Conservation (phyloP, 2,888 invertebrate species). For the Gastrophysa polygoni region DNA sequence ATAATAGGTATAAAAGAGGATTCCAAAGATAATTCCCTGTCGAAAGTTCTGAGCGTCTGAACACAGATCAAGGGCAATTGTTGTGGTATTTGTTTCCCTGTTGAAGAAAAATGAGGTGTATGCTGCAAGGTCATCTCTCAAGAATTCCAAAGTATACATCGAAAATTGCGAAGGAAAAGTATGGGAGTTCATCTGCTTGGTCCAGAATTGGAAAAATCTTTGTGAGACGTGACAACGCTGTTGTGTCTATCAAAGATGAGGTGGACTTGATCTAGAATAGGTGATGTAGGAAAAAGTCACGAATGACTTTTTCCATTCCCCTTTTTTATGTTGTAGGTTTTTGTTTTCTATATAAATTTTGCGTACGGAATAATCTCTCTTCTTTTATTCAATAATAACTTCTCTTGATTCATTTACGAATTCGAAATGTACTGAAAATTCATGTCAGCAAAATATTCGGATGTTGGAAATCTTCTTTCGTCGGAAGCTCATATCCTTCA, state of each 20-base stretch:
- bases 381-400: too few species aligned
- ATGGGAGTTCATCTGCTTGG: conserved; percentile 3
- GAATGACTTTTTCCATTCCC: too few species aligned
- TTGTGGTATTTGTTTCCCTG: conserved; percentile 3
- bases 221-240: conserved; percentile 4
- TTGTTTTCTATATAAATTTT: too few species aligned
- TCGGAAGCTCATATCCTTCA: too few species aligned
- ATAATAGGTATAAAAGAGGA: conserved; percentile 10
- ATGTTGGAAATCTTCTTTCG: too few species aligned
- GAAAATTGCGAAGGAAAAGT: conserved; percentile 7
- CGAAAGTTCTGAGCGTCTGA: conserved; percentile 7
- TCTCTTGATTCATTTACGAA: too few species aligned
- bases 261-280: not conserved
- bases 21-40: not conserved
- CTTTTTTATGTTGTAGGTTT: too few species aligned
- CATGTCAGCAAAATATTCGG: too few species aligned
- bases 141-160: not conserved
- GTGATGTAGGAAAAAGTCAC: too few species aligned
- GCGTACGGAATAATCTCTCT: too few species aligned
- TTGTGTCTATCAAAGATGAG: not conserved
- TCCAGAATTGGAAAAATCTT: conserved; percentile 5
- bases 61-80: not conserved
- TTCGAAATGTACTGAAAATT: too few species aligned
- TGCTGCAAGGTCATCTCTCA: not conserved
- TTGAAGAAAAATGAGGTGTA: conserved; percentile 1